Percentiles rank a stretch among this genome's conserved stretches.
These are phyloP conservation scores for Aleiodes sp. DNA, from an alignment of 1,140 invertebrate species.

Conservation along the genomic window DNA sequence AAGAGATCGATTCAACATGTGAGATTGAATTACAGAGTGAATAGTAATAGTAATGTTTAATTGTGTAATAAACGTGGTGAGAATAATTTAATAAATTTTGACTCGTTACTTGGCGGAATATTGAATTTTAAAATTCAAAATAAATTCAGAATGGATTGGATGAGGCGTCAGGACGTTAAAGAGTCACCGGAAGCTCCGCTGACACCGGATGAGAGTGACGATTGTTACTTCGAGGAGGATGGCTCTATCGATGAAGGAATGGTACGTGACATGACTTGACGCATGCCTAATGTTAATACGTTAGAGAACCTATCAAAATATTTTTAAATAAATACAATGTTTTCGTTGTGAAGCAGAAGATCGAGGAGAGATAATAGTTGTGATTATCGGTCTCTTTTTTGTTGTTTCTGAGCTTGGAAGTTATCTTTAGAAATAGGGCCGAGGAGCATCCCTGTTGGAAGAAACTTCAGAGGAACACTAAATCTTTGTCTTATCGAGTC, in stretches of 20 bases:
- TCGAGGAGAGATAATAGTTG: too few species aligned
- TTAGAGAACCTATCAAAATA: background rate
- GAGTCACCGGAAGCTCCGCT: constrained; percentile 46
- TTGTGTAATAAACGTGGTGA: background rate
- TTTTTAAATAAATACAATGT: background rate
- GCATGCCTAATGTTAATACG: constrained; percentile 1
- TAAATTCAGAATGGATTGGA: constrained; percentile 53
- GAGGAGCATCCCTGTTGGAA: background rate
- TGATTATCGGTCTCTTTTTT: too few species aligned
- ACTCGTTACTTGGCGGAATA: too few species aligned
- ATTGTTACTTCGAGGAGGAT: constrained; percentile 58
- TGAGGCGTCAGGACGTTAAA: constrained; percentile 49
- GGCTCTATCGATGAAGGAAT: constrained; percentile 58
- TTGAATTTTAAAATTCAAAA: background rate
- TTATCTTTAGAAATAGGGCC: background rate
- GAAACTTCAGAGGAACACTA: background rate
- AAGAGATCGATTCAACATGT: too few species aligned
- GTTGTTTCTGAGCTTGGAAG: too few species aligned
- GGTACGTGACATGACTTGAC: constrained; percentile 53
- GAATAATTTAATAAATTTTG: too few species aligned
- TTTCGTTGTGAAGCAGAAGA: too few species aligned
- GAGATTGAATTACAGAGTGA: too few species aligned
- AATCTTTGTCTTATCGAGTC: constrained; percentile 12
- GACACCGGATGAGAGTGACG: constrained; percentile 53
- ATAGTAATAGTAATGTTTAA: too few species aligned